phyloP scores from a whole-genome alignment of 2,888 invertebrate genomes.

The Agrotis segetum region DNA sequence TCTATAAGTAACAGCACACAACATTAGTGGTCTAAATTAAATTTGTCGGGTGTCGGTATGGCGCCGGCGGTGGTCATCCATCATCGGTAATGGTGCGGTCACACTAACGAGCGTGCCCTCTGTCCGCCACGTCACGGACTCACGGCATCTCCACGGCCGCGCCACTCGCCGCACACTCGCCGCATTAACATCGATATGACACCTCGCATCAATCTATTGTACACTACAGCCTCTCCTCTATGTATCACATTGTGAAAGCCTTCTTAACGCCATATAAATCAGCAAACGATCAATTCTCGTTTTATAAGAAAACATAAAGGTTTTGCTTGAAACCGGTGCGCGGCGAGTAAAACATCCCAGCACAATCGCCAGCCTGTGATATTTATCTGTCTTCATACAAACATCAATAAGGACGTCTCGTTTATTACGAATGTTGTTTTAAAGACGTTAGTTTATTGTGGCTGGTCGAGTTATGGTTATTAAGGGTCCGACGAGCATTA shows the following conservation, averaged over 20 bases:
- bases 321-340: constrained; percentile 32
- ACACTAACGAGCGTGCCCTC: constrained; percentile 84
- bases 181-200: constrained; percentile 53
- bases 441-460: constrained; percentile 64
- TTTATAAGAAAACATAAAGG: constrained; percentile 50
- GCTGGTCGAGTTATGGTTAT: constrained; percentile 59
- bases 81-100: constrained; percentile 86
- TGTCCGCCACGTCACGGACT: constrained; percentile 67
- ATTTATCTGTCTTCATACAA: constrained; percentile 53
- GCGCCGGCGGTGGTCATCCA: constrained; percentile 86
- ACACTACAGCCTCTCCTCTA: constrained; percentile 7
- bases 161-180: constrained; percentile 29
- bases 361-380: constrained; percentile 46
- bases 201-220: constrained; percentile 54
- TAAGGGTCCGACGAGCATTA: constrained; percentile 54
- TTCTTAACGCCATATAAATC: constrained; percentile 39
- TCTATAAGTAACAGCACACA: constrained; percentile 73
- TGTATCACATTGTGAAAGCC: constrained; percentile 32
- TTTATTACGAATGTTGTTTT: constrained; percentile 62
- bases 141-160: constrained; percentile 43
- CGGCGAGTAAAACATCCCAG: constrained; percentile 42
- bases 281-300: constrained; percentile 45
- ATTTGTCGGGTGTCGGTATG: constrained; percentile 86
- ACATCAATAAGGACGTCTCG: constrained; percentile 57
- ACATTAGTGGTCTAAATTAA: constrained; percentile 88